Conservation (phyloP, 2,113 vertebrate species). For the Ammospiza nelsoni region DNA sequence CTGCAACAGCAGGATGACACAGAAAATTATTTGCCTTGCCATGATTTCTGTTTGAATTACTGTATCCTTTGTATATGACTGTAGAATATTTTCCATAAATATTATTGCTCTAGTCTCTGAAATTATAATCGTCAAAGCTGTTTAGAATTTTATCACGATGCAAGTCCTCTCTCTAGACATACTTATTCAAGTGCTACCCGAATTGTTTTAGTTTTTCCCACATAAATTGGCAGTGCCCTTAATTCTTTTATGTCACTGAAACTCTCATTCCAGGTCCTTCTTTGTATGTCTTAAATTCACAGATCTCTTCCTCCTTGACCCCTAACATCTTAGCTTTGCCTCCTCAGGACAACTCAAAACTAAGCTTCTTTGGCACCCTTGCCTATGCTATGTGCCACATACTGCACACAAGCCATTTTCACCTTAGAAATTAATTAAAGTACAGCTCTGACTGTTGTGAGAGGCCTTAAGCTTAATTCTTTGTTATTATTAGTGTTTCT, state of each 20-base stretch:
- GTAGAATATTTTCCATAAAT: neutral
- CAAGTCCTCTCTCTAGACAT: neutral
- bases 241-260: neutral
- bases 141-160: neutral
- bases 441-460: neutral
- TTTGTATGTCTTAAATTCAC: neutral
- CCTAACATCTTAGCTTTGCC: neutral
- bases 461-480: neutral
- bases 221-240: neutral
- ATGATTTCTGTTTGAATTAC: neutral
- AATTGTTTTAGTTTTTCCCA: neutral
- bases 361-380: neutral
- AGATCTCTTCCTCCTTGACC: neutral
- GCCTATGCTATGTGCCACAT: neutral
- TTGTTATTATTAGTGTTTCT: neutral
- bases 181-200: neutral
- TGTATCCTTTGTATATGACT: neutral
- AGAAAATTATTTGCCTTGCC: neutral
- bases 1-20: neutral
- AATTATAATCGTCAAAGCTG: neutral
- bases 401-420: neutral
- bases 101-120: neutral
- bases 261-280: neutral
- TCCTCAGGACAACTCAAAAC: neutral
- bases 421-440: neutral